Base-by-base conservation (phyloP, 2,888 invertebrate genomes). In the Hyles lineata region DNA sequence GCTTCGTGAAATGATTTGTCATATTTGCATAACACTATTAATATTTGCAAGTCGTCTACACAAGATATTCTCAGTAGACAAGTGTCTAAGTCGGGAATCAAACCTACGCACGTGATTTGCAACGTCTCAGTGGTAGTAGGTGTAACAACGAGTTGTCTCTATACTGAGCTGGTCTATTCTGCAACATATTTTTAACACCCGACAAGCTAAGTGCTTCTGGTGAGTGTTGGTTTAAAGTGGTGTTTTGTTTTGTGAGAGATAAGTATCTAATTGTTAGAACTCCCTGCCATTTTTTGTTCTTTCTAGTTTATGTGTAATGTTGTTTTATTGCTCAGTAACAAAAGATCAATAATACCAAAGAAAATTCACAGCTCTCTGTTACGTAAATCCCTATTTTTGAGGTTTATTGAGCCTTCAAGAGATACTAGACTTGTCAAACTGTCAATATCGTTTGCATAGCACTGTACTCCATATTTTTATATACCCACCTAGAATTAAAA, bases 61-160 rank as follows among this genome's bases (percentile, higher is more conserved):
- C 86, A 87, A 50, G 67, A 67, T 67, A 85, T 86, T 83, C 79
- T 84, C 81, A 79, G 79, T 80, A 82, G 80, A 82, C 87, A 88
- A 88, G 89, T 89, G 88, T 83, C 84, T 85, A 86, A 83, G 86
- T 80, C 78, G 81, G 88, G 88, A 86, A 83, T 84, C 78, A 85
- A 87, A 86, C 94, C 94, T 92, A 94, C 93, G 93, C 94, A 89
- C 84, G 86, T 92, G 89, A 92, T 92, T 94, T 92, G 92, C 92
- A 90, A 90, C 78, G 85, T 85, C 86, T 79, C 81, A 78, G 80
- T 79, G 76, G 80, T 76, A 77, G 90, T 90, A 89, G 89, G 89
- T 86, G 87, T 85, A 60, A 73, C 70, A 73, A 62, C 73, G 29
- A 60, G 72, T 73, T 76, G 63, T 74, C 75, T 76, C 70, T 55